A percentile compares a stretch with the other conserved stretches of the same genome.
Conservation (phyloP, 2,113 vertebrate genomes). For the Vidua macroura region DNA sequence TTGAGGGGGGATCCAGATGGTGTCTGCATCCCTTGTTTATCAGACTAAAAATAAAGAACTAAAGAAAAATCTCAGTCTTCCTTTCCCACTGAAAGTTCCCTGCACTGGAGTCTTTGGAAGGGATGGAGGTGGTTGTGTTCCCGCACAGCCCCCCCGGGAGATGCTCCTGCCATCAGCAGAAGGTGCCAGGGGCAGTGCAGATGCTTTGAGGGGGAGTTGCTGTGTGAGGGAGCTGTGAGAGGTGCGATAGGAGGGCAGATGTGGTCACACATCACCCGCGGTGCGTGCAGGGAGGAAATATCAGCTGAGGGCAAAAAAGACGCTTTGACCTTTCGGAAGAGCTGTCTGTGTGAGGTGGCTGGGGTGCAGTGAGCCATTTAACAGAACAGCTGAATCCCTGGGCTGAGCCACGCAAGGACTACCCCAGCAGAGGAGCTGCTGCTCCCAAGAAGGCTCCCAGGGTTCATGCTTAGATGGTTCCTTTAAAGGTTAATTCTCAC, state of each 20-base stretch:
- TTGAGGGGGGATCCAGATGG: not conserved
- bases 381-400: not conserved
- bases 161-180: rapidly evolving
- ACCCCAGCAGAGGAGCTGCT: not conserved
- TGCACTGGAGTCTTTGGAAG: not conserved
- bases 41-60: not conserved
- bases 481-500: constrained; percentile 34
- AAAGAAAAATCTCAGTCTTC: not conserved
- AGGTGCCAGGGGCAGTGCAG: not conserved
- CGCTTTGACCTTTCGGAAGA: not conserved
- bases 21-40: not conserved
- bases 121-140: not conserved
- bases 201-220: not conserved
- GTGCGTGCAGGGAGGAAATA: not conserved
- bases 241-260: not conserved
- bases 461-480: not conserved
- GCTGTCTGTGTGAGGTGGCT: not conserved
- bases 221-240: not conserved
- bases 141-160: not conserved
- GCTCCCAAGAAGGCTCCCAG: not conserved
- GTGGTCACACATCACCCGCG: not conserved
- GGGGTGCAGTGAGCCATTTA: not conserved
- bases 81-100: not conserved
- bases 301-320: not conserved
- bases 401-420: not conserved